A percentile compares a stretch with the other conserved stretches of the same genome.
These are phyloP conservation scores for Virgularia gustaviana DNA, from an alignment of 92 coral and sea anemone genomes.

Conservation along the genomic window DNA sequence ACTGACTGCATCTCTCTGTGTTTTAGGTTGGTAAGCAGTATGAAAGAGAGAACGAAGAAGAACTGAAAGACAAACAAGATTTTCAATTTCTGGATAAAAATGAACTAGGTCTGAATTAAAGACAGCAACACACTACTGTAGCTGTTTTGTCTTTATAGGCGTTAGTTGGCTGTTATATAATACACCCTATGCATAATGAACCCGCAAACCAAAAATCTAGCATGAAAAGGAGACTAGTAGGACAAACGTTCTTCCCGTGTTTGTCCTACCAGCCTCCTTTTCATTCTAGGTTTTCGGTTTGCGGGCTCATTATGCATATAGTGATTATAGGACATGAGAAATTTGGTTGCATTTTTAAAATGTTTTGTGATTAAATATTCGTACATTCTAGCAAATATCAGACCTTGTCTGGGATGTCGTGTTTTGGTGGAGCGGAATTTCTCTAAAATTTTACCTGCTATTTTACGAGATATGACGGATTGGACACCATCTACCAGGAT, in stretches of 20 bases:
- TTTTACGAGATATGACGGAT: conserved; percentile 87
- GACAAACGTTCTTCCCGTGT: too few species aligned
- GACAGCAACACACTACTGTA: too few species aligned
- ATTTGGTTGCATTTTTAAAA: too few species aligned
- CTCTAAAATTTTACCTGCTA: conserved; percentile 92
- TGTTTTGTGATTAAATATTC: not conserved
- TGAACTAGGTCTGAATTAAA: too few species aligned
- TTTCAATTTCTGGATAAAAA: conserved; percentile 57
- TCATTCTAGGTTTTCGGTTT: too few species aligned
- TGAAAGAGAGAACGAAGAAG: conserved; percentile 88
- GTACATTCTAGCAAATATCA: conserved; percentile 45
- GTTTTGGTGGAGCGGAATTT: conserved; percentile 81
- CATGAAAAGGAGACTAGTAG: too few species aligned
- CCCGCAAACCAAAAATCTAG: too few species aligned
- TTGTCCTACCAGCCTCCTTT: too few species aligned
- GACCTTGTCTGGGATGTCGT: conserved; percentile 87
- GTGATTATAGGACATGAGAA: not conserved
- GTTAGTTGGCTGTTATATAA: too few species aligned
- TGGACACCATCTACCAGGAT: conserved; percentile 93
- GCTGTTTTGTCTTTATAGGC: not conserved
- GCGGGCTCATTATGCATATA: too few species aligned
- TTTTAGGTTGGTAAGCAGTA: conserved; percentile 84
- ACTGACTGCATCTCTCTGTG: not conserved
- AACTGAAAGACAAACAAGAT: conserved; percentile 82
- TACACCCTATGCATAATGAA: too few species aligned